Conservation (phyloP, 2,113 vertebrate species). For the Chloroceryle aenea region DNA sequence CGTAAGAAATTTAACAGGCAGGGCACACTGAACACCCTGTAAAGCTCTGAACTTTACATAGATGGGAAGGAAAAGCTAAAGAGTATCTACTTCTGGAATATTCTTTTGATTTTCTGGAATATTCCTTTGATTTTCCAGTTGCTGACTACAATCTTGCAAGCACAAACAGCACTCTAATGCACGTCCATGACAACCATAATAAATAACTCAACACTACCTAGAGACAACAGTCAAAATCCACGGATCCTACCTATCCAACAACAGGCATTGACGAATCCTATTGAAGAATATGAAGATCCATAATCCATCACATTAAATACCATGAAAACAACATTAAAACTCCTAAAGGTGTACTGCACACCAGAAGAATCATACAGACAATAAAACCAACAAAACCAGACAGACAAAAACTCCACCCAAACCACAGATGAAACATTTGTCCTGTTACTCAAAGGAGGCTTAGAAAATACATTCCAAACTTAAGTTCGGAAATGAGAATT, state of each 20-base stretch:
- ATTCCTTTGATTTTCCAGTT: not conserved
- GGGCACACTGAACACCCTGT: not conserved
- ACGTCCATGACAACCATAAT: not conserved
- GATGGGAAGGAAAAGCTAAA: not conserved
- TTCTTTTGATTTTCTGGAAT: not conserved
- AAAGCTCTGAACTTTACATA: not conserved
- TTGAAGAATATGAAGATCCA: not conserved
- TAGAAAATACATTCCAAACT: not conserved
- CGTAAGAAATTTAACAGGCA: not conserved
- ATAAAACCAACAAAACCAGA: not conserved
- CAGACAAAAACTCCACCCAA: not conserved
- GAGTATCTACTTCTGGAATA: not conserved
- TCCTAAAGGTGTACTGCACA: not conserved
- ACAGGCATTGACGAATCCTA: not conserved
- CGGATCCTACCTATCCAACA: accelerated
- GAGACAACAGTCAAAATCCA: not conserved
- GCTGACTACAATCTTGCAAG: not conserved
- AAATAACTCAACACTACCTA: not conserved
- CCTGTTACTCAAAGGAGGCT: not conserved
- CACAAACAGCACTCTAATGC: not conserved
- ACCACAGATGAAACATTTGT: not conserved
- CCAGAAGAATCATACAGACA: not conserved
- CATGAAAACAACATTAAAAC: not conserved
- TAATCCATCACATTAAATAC: not conserved
- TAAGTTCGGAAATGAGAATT: not conserved